Percentiles rank a stretch among this genome's conserved stretches.
phyloP scores from a whole-genome alignment of 37 sponge, comb jelly and placozoan genomes.

The Ephydatia muelleri region DNA sequence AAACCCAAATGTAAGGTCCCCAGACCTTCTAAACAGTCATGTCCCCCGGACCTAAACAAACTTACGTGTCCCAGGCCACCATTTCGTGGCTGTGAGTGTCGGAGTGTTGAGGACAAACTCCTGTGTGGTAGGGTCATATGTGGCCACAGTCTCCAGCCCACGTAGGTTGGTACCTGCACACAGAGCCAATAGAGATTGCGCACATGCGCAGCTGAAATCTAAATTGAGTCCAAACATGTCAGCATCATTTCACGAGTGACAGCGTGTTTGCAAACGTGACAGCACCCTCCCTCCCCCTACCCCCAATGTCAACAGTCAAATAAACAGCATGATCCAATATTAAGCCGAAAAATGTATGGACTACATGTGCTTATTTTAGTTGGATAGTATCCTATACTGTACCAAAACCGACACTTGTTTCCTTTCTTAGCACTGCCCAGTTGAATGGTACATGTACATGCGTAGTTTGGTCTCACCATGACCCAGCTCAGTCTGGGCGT shows the following conservation, averaged over 20 bases:
- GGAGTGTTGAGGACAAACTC: slow-evolving; percentile 88
- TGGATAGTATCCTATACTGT: too few species aligned
- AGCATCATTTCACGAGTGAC: too few species aligned
- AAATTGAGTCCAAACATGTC: not conserved
- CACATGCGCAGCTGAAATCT: too few species aligned
- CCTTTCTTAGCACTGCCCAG: not conserved
- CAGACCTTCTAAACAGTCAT: not conserved
- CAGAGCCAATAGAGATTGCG: too few species aligned
- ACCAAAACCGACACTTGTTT: not conserved
- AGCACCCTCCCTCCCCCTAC: too few species aligned
- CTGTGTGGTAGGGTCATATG: slow-evolving; percentile 72
- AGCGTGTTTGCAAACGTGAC: too few species aligned
- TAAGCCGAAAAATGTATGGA: too few species aligned
- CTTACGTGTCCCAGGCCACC: slow-evolving; percentile 93
- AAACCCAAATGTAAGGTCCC: not conserved
- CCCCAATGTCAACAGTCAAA: too few species aligned
- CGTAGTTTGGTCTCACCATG: slow-evolving; percentile 60
- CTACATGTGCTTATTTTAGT: too few species aligned
- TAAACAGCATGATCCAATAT: too few species aligned
- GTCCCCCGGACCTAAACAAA: not conserved
- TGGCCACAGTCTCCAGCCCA: slow-evolving; percentile 91
- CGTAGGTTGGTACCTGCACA: slow-evolving; percentile 73
- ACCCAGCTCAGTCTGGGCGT: slow-evolving; percentile 94
- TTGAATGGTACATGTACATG: too few species aligned
- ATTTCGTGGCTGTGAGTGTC: slow-evolving; percentile 87